A percentile compares a stretch with the other conserved stretches of the same genome.
Conservation (phyloP, 1,140 invertebrate genomes). For the Sycobia sp. region DNA sequence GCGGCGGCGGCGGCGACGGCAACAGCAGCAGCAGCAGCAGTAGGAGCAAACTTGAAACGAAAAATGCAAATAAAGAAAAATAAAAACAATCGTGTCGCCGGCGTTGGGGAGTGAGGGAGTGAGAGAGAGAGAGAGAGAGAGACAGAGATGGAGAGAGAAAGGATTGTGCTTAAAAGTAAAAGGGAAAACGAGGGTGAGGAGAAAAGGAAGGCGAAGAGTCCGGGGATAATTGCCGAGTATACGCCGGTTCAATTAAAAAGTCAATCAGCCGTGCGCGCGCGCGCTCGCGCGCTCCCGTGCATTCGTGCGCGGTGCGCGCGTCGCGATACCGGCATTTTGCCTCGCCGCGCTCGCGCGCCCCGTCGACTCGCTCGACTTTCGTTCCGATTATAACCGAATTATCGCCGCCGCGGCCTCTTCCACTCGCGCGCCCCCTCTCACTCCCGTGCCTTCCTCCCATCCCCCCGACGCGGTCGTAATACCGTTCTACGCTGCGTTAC, state of each 20-base stretch:
- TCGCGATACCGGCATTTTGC: no score
- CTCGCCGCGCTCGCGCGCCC: no score
- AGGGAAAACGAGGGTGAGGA: conserved; percentile 31
- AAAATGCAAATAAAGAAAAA: not conserved
- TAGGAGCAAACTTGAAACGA: not conserved
- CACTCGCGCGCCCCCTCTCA: no score
- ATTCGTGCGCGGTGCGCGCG: no score
- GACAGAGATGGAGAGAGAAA: conserved; percentile 9
- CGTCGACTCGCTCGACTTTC: not conserved
- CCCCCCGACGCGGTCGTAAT: not conserved
- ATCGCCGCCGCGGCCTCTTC: no score
- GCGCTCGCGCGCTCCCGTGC: no score
- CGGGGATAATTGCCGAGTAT: conserved; percentile 34
- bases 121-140: no score
- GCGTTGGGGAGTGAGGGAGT: no score
- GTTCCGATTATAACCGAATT: conserved; percentile 13
- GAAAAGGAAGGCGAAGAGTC: conserved; percentile 4
- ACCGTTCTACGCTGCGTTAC: no score
- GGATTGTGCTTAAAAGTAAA: no score
- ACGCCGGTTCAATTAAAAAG: conserved; percentile 53
- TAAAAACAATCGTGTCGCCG: not conserved
- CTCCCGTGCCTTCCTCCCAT: not conserved
- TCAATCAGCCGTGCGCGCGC: conserved; percentile 47
- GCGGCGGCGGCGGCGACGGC: no score
- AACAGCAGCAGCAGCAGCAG: no score